Base-by-base conservation (phyloP, 1,140 invertebrate genomes). In the Sesamia nonagrioides region DNA sequence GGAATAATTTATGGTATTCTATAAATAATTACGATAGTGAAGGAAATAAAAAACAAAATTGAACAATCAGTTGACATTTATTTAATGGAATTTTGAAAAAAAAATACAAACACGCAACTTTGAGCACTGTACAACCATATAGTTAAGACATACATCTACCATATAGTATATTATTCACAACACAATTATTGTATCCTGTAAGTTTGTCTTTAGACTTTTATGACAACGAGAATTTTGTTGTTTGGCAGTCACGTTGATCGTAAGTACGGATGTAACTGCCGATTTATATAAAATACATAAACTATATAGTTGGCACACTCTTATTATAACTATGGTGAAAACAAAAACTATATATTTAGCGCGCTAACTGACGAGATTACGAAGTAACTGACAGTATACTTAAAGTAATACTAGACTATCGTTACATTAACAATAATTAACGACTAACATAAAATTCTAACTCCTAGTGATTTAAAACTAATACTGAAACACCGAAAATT, bases 381-480 rank as follows among this genome's bases (percentile, higher is more conserved):
- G 75, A 85, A 88, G 81, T 85, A 83, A 87, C 82, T 80, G 84
- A 88, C 73, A 81, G 86, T 90, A 90, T 79, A 84, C 90, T 92
- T 91, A 92, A 90, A 86, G 80, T 85, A 89, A 89, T 83, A 82
- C 88, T 89, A 89, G 77, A 50, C 58, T 63, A 61, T 63, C n/a
- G 56, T 75, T 88, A 89, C 81, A 82, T 91, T 90, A 91, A 91
- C 82, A 91, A 89, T 91, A 93, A 91, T 90, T 93, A 93, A 91
- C 92, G 84, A 89, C 89, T 94, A 92, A 94, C 88, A 94, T 91
- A 91, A 92, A 88, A 87, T 79, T 84, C 89, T 90, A 92, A 91
- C 89, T 84, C 86, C 90, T 92, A 91, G 75, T 86, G 84, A 91
- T 90, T 92, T 90, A 89, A 89, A 90, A 88, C 88, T 90, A 93